Conservation (phyloP, 2,113 vertebrate species). For the Xerus inauris region DNA sequence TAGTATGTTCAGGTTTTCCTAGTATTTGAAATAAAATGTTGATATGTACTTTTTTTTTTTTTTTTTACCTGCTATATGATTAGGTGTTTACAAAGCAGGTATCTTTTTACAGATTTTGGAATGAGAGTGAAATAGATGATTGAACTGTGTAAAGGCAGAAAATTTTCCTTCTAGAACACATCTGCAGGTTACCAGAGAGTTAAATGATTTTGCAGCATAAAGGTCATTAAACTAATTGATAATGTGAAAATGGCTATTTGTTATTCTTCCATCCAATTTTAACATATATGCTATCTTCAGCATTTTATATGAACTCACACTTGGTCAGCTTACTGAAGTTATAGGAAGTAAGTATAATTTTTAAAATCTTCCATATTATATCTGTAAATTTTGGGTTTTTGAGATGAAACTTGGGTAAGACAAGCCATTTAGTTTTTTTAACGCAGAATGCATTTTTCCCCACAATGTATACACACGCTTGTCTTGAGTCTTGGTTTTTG, state of each 20-base stretch:
- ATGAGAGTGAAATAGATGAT: neutral
- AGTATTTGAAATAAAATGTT: constrained; percentile 30
- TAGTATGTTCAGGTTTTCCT: constrained; percentile 39
- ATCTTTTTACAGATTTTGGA: neutral
- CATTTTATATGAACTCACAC: neutral
- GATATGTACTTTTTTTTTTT: constrained; percentile 1
- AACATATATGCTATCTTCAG: neutral
- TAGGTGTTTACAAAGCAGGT: neutral
- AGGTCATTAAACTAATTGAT: neutral
- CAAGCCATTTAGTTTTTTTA: constrained; percentile 24
- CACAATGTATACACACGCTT: neutral
- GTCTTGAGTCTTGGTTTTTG: neutral
- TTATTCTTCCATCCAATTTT: constrained; percentile 8
- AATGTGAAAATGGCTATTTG: neutral
- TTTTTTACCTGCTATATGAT: constrained; percentile 33
- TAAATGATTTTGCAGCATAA: constrained; percentile 27
- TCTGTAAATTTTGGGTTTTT: constrained; percentile 23
- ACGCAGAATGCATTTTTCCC: neutral
- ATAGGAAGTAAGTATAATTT: constrained; percentile 16
- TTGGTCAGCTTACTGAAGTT: neutral
- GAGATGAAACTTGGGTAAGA: constrained; percentile 24
- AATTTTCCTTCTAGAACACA: constrained; percentile 7
- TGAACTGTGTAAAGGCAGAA: constrained; percentile 38
- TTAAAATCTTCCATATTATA: neutral
- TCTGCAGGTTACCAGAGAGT: neutral